These are phyloP conservation scores for Adelphocoris suturalis DNA, from an alignment of 2,888 invertebrate species.

Conservation along the genomic window DNA sequence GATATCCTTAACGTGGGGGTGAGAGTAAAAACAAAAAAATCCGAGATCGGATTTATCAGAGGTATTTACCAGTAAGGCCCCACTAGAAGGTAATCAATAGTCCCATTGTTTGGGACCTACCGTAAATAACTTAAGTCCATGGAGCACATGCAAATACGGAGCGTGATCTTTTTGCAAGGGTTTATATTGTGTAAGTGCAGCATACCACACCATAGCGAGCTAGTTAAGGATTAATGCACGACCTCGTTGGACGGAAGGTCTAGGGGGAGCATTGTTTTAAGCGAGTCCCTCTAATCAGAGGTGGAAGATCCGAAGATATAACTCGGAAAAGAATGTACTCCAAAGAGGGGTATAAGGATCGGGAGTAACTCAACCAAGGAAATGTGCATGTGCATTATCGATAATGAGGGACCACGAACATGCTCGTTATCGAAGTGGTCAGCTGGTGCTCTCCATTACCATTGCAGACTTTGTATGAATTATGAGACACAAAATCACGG, in stretches of 20 bases:
- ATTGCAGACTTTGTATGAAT: not conserved
- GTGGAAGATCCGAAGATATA: conserved; percentile 37
- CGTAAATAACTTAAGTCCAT: conserved; percentile 68
- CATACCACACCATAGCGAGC: conserved; percentile 67
- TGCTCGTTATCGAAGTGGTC: not conserved
- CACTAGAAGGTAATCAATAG: conserved; percentile 72
- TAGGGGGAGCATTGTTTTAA: conserved; percentile 57
- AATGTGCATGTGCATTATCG: conserved; percentile 19
- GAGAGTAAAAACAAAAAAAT: conserved; percentile 48
- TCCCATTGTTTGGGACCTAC: conserved; percentile 71
- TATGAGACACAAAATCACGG: too few species aligned
- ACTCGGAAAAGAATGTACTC: not conserved
- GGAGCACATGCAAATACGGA: conserved; percentile 66
- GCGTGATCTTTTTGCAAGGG: conserved; percentile 69
- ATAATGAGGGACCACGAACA: conserved; percentile 17
- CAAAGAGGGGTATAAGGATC: not conserved
- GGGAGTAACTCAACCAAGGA: not conserved
- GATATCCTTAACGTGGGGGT: conserved; percentile 28
- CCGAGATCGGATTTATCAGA: conserved; percentile 59
- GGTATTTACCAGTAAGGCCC: conserved; percentile 71
- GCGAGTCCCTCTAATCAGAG: conserved; percentile 54
- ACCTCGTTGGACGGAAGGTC: conserved; percentile 37
- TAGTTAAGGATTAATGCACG: conserved; percentile 69
- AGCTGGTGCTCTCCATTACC: not conserved
- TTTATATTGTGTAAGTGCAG: conserved; percentile 71